These are phyloP conservation scores for Heterodera carotae DNA, from an alignment of 1,140 invertebrate species.

Conservation along the genomic window DNA sequence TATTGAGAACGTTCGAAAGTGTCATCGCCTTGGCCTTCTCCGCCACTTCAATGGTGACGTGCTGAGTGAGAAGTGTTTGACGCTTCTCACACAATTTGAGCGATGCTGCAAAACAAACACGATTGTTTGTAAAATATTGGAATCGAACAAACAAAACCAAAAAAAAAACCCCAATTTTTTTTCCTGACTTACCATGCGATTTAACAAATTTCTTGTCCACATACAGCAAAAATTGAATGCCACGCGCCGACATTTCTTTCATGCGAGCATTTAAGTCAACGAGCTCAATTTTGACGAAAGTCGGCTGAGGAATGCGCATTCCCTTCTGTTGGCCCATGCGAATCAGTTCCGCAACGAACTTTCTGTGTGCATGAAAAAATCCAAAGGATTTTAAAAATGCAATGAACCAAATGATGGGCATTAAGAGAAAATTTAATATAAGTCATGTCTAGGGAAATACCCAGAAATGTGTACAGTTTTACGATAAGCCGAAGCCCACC, in stretches of 20 bases:
- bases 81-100: slow-evolving; percentile 33
- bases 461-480: too few relatives aligned
- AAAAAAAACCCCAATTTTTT: background rate
- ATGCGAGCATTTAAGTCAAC: slow-evolving; percentile 9
- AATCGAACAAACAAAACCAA: too few relatives aligned
- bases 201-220: slow-evolving; percentile 28
- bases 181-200: slow-evolving; percentile 27
- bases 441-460: too few relatives aligned
- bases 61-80: slow-evolving; percentile 17
- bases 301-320: slow-evolving; percentile 30
- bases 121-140: background rate
- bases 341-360: slow-evolving; percentile 9
- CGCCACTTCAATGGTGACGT: slow-evolving; percentile 31
- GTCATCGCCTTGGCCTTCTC: slow-evolving; percentile 22
- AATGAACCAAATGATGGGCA: background rate
- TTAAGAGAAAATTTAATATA: background rate
- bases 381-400: background rate
- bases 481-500: background rate
- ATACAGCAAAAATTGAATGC: slow-evolving; percentile 32
- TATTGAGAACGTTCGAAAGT: slow-evolving; percentile 30
- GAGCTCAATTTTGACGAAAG: slow-evolving; percentile 13
- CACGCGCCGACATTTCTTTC: slow-evolving; percentile 6
- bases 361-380: background rate
- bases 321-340: slow-evolving; percentile 30
- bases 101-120: slow-evolving; percentile 19